These are phyloP conservation scores for Berghia stephanieae DNA, from an alignment of 1,140 invertebrate species.

Conservation along the genomic window DNA sequence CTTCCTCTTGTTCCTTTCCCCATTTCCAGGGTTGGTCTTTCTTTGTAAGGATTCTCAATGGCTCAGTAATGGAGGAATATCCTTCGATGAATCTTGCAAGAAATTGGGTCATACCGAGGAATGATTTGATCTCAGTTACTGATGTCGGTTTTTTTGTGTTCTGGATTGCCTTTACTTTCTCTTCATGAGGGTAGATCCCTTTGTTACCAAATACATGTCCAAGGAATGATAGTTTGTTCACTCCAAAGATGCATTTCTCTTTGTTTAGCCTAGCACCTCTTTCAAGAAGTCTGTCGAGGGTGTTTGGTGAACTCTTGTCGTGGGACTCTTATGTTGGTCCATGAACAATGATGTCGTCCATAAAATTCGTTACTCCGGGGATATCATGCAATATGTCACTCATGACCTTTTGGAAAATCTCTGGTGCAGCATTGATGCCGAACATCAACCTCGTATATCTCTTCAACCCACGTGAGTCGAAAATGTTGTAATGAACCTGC, in stretches of 20 bases:
- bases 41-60: constrained; percentile 17
- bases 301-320: constrained; percentile 30
- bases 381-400: constrained; percentile 34
- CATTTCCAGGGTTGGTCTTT: constrained; percentile 18
- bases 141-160: constrained; percentile 19
- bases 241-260: constrained; percentile 34
- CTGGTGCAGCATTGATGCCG: constrained; percentile 42
- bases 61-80: constrained; percentile 35
- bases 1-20: constrained; percentile 12
- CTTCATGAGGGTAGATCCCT: constrained; percentile 28
- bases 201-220: constrained; percentile 31
- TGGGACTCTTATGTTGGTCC: constrained; percentile 41
- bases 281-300: constrained; percentile 30
- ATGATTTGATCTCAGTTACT: constrained; percentile 27
- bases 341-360: constrained; percentile 50
- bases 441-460: constrained; percentile 41
- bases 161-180: constrained; percentile 33
- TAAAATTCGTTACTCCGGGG: constrained; percentile 42
- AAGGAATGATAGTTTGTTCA: constrained; percentile 28
- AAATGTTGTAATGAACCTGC: constrained; percentile 49
- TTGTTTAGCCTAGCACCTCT: constrained; percentile 34
- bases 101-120: constrained; percentile 34
- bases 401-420: constrained; percentile 45
- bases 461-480: constrained; percentile 37
- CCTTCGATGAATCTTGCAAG: constrained; percentile 29